Conservation (phyloP, 2,113 vertebrate genomes). For the Meleagris gallopavo region DNA sequence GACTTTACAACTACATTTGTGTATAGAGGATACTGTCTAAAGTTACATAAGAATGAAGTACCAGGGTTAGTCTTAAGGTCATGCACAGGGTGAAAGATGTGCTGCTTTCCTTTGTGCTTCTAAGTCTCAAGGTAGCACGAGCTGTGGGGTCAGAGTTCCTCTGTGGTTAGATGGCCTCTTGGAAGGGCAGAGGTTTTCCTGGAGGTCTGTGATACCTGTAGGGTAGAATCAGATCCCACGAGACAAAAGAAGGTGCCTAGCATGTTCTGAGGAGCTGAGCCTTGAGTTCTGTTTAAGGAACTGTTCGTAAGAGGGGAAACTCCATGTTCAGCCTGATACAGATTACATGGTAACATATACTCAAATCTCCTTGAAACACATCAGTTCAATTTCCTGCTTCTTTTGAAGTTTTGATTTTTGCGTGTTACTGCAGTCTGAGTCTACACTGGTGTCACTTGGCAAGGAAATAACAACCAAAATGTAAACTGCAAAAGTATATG, state of each 20-base stretch:
- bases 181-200: not conserved
- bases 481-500: not conserved
- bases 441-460: not conserved
- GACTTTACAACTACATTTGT: not conserved
- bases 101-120: not conserved
- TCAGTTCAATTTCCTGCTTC: not conserved
- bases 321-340: not conserved
- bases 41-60: not conserved
- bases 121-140: not conserved
- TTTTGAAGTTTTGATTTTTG: not conserved
- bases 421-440: not conserved
- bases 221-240: not conserved
- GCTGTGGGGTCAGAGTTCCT: not conserved
- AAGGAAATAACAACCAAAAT: not conserved
- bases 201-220: not conserved
- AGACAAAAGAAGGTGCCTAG: not conserved
- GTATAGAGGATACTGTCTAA: not conserved
- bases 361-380: not conserved
- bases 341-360: not conserved
- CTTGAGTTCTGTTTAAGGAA: not conserved
- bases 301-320: not conserved
- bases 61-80: not conserved
- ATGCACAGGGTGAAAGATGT: not conserved
- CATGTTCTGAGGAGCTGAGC: not conserved
- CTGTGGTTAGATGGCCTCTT: not conserved